phyloP scores from a whole-genome alignment of 2,888 invertebrate species.

The Andrena minutula region DNA sequence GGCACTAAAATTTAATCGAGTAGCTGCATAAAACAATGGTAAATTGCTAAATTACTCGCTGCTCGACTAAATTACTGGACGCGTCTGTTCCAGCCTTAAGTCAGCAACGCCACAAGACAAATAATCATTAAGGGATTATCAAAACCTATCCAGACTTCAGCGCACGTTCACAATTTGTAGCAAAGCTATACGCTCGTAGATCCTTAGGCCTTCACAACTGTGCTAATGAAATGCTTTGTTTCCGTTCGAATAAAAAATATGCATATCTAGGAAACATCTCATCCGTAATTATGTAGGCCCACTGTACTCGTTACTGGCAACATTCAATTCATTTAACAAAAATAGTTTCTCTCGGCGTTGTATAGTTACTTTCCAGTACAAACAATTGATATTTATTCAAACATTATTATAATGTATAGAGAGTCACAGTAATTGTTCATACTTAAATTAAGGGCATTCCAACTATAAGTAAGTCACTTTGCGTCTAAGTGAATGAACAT shows the following conservation, averaged over 20 bases:
- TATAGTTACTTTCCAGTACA: background rate
- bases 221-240: too few relatives aligned
- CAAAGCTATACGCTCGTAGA: too few relatives aligned
- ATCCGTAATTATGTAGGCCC: background rate
- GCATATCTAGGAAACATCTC: background rate
- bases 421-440: slow-evolving; percentile 8
- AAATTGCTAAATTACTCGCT: too few relatives aligned
- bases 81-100: background rate
- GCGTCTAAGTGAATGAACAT: slow-evolving; percentile 7
- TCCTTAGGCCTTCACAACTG: too few relatives aligned
- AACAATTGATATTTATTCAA: slow-evolving; percentile 3
- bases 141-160: too few relatives aligned
- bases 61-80: too few relatives aligned
- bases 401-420: slow-evolving; percentile 20
- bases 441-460: background rate
- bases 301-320: background rate
- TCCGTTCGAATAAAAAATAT: too few relatives aligned
- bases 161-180: too few relatives aligned
- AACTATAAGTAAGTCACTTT: background rate
- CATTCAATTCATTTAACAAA: slow-evolving; percentile 11
- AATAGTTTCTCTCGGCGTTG: slow-evolving; percentile 3
- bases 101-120: background rate
- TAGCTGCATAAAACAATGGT: too few relatives aligned
- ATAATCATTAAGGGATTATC: background rate
- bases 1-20: too few relatives aligned